These are phyloP conservation scores for Falco rusticolus DNA, from an alignment of 2,797 vertebrate species.

Conservation along the genomic window DNA sequence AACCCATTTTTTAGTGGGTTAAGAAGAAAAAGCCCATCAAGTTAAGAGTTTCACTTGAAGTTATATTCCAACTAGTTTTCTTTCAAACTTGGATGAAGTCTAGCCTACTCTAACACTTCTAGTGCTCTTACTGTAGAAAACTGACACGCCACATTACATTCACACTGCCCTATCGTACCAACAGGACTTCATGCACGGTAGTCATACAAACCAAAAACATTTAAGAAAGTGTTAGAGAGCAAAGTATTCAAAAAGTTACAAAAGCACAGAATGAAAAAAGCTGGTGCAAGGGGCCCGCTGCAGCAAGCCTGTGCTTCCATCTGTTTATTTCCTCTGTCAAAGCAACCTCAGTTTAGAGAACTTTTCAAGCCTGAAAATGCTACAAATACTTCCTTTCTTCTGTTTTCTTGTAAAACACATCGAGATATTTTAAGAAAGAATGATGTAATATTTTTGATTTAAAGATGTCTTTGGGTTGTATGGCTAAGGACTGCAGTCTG, in stretches of 20 bases:
- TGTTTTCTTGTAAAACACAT: not conserved
- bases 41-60: not conserved
- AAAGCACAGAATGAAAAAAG: not conserved
- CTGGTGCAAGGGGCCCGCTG: not conserved
- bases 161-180: not conserved
- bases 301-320: not conserved
- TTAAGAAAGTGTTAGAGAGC: not conserved
- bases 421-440: not conserved
- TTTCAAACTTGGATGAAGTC: not conserved
- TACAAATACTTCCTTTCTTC: not conserved
- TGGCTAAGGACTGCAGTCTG: not conserved
- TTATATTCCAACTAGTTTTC: not conserved
- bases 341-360: not conserved
- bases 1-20: not conserved
- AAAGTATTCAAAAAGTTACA: not conserved
- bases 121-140: not conserved
- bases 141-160: not conserved
- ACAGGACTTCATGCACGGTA: not conserved
- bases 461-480: not conserved
- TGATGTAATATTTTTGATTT: not conserved
- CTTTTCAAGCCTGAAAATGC: not conserved
- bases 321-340: not conserved
- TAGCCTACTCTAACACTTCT: not conserved
- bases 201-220: not conserved
- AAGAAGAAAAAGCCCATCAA: not conserved